Percentiles rank a stretch among this genome's conserved stretches.
Conservation (phyloP, 2,113 vertebrate genomes). For the Turnix velox region DNA sequence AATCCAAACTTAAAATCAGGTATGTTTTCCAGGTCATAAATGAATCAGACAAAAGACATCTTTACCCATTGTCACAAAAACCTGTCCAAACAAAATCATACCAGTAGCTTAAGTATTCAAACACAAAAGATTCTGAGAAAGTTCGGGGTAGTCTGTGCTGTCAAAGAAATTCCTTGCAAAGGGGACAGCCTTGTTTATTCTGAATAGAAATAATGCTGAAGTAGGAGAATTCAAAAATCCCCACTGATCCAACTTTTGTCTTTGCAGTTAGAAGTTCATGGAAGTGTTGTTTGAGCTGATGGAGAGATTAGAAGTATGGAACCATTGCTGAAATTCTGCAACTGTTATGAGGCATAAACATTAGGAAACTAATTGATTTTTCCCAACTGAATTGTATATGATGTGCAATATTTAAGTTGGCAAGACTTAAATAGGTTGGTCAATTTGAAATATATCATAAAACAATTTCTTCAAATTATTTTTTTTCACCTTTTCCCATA, state of each 20-base stretch:
- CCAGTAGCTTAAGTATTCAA: neutral
- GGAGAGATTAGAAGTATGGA: neutral
- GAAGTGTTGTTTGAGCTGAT: neutral
- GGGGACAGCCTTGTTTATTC: neutral
- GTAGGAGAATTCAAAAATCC: neutral
- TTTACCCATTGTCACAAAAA: neutral
- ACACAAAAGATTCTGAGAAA: neutral
- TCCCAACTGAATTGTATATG: neutral
- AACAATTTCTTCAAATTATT: neutral
- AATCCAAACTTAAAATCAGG: neutral
- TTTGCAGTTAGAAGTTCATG: neutral
- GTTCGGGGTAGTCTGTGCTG: neutral
- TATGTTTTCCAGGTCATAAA: neutral
- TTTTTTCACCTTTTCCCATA: neutral
- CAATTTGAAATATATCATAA: constrained; percentile 6
- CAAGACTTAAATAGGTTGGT: neutral
- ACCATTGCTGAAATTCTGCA: neutral
- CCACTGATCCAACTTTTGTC: neutral
- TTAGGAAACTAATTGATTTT: constrained; percentile 23
- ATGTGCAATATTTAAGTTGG: neutral
- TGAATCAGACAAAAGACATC: neutral
- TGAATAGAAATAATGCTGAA: neutral
- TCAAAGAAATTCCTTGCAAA: constrained; percentile 4
- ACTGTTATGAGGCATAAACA: constrained; percentile 14
- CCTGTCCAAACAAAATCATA: neutral